Percentiles rank a stretch among this genome's conserved stretches.
Conservation (phyloP, 2,113 vertebrate species). For the Mormyrus lacerda region DNA sequence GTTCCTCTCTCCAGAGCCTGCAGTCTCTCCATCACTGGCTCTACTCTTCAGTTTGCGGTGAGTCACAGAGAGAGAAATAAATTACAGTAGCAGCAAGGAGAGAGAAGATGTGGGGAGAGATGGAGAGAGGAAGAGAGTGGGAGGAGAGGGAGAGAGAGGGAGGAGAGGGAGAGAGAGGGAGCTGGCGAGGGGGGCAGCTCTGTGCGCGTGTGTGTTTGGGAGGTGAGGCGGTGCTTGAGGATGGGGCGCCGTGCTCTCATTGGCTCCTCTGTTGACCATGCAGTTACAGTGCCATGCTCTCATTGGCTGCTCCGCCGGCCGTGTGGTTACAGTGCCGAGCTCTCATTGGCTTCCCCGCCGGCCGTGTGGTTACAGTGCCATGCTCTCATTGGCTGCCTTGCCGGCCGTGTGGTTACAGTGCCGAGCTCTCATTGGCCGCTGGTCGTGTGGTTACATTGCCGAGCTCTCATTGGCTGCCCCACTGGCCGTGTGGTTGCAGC, state of each 20-base stretch:
- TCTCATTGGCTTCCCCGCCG: slow-evolving; percentile 35
- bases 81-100: slow-evolving; percentile 35
- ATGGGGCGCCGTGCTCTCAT: slow-evolving; percentile 44
- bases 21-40: slow-evolving; percentile 23
- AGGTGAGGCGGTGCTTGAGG: slow-evolving; percentile 22
- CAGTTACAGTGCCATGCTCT: slow-evolving; percentile 44
- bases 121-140: slow-evolving; percentile 23
- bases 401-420: slow-evolving; percentile 27
- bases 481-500: slow-evolving; percentile 27
- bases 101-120: slow-evolving; percentile 23
- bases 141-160: slow-evolving; percentile 15
- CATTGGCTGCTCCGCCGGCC: slow-evolving; percentile 35
- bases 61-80: slow-evolving; percentile 40
- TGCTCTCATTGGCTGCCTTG: slow-evolving; percentile 37
- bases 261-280: slow-evolving; percentile 35
- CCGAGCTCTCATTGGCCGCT: slow-evolving; percentile 36
- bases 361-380: slow-evolving; percentile 40
- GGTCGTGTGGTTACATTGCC: slow-evolving; percentile 40
- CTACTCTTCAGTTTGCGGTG: slow-evolving; percentile 34
- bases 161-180: slow-evolving; percentile 6
- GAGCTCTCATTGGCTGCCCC: slow-evolving; percentile 39
- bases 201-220: background rate
- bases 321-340: slow-evolving; percentile 21
- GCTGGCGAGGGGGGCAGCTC: slow-evolving; percentile 1
- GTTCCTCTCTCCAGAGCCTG: background rate